Evolutionary conservation across 2,888 invertebrate species (phyloP).

Genomic region (Metacarcinus magister): DNA sequence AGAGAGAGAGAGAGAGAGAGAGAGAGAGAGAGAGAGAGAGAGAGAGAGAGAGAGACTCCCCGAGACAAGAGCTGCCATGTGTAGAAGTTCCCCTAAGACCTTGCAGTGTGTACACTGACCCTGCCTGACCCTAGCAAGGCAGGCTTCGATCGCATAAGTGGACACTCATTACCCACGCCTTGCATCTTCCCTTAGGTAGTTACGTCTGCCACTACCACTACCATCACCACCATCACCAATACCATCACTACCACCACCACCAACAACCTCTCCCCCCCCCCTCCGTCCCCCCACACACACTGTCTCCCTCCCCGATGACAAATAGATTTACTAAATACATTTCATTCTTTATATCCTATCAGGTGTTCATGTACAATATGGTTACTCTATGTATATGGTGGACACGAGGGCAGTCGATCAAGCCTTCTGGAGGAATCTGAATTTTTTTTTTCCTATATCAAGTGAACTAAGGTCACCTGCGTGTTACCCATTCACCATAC

Average conservation of each 20-base stretch:
- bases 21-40: constrained; percentile 2
- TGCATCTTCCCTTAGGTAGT: neutral
- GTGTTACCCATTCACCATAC: neutral
- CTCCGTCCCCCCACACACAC: too few species aligned
- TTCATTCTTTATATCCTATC: neutral
- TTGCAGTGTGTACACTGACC: neutral
- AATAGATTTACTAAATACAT: neutral
- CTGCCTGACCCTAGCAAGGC: neutral
- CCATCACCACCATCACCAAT: too few species aligned
- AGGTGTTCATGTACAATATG: neutral
- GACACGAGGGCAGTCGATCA: neutral
- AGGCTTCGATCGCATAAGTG: neutral
- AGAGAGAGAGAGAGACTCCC: neutral
- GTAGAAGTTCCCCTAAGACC: neutral
- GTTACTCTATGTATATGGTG: neutral
- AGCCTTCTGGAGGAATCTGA: neutral
- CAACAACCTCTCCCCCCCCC: too few species aligned
- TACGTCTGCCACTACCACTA: neutral
- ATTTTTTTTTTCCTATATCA: neutral
- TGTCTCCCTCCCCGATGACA: neutral
- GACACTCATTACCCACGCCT: neutral
- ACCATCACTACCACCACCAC: too few species aligned
- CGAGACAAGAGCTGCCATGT: neutral
- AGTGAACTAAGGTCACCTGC: neutral
- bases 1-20: neutral